Percentiles rank a stretch among this genome's conserved stretches.
These are phyloP conservation scores for Brachynemurus nebulosus DNA, from an alignment of 2,888 invertebrate species.

Conservation along the genomic window DNA sequence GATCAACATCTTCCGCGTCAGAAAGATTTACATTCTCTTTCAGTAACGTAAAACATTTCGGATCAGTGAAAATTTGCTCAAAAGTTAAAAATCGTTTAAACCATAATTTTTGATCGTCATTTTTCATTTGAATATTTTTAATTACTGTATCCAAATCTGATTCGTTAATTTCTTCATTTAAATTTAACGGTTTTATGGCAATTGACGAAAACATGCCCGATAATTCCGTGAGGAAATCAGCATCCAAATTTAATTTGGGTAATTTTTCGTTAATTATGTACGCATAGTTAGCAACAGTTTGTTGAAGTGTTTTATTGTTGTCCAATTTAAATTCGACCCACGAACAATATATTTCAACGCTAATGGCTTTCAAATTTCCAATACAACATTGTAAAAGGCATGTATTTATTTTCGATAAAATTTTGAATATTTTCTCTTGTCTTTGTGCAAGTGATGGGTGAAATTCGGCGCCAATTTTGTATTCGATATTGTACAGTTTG, in stretches of 20 bases:
- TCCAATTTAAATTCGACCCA: constrained; percentile 3
- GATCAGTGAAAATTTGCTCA: neutral
- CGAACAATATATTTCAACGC: constrained; percentile 6
- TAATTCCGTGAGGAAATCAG: neutral
- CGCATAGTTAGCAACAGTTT: neutral
- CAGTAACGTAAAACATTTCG: neutral
- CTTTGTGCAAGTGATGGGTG: neutral
- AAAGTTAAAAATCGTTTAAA: neutral
- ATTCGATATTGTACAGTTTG: constrained; percentile 1
- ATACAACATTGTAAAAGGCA: neutral
- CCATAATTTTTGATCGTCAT: constrained; percentile 5
- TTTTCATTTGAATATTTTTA: neutral
- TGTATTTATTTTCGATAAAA: neutral
- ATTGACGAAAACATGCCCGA: neutral
- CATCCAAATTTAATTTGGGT: neutral
- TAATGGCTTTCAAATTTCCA: constrained; percentile 5
- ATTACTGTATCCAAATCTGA: constrained; percentile 2
- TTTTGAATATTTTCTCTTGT: neutral
- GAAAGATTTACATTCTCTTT: neutral
- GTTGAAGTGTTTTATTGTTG: constrained; percentile 3
- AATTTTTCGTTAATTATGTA: neutral
- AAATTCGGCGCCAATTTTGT: neutral
- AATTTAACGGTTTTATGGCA: neutral
- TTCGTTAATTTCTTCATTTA: constrained; percentile 1
- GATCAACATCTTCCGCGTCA: neutral